Base-by-base conservation (phyloP, 2,888 invertebrate genomes). In the Prosapia bicincta region DNA sequence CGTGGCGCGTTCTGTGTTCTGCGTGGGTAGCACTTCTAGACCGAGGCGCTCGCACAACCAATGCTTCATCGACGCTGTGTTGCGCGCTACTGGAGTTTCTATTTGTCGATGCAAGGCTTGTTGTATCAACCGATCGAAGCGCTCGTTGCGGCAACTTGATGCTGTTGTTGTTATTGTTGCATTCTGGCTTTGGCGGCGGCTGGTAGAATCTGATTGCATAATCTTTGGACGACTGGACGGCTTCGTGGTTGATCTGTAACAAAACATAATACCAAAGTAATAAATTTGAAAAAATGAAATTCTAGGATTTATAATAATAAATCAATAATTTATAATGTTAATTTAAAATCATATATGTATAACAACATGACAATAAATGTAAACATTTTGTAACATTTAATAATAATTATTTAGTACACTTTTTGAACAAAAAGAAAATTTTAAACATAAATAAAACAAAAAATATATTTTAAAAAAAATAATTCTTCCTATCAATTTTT, bases 241-340 rank as follows among this genome's bases (percentile, higher is more conserved):
- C 74, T 7, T 69, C 74, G 20, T 69, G 74, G 69, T 74, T 74
- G 65, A 74, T 69, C 74, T 74, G 69, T 1, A 71, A 71, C 26
- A 3, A n/a, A 54, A 15, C 1, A n/a, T 38, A 15, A 38, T 10
- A 38, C 3, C 15, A 54, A 20, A 30, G 9, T 9, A 30, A 9
- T 30, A 30, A 30, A 30, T 30, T n/a, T n/a, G n/a, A n/a, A n/a
- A n/a, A n/a, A n/a, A n/a, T n/a, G n/a, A n/a, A n/a, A n/a, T n/a
- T n/a, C n/a, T n/a, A n/a, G n/a, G n/a, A n/a, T n/a, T n/a, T n/a
- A n/a, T n/a, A n/a, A n/a, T n/a, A n/a, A n/a, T n/a, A n/a, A n/a
- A n/a, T n/a, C n/a, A n/a, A n/a, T n/a, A n/a, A n/a, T n/a, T n/a
- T n/a, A n/a, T n/a, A n/a, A n/a, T n/a, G n/a, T n/a, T n/a, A n/a